phyloP scores from a whole-genome alignment of 2,797 vertebrate species.

The Cichlasoma orientale region DNA sequence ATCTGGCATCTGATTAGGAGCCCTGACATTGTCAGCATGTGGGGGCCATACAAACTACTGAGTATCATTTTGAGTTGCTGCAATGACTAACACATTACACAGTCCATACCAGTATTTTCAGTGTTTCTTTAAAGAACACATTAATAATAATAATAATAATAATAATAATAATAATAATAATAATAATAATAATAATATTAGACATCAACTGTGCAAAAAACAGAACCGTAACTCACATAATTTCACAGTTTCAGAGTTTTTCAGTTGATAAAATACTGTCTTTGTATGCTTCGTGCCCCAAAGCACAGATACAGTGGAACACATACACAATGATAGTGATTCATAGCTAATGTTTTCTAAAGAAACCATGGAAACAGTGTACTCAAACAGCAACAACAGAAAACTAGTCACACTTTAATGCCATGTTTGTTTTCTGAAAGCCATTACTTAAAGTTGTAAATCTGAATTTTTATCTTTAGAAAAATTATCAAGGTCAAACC shows the following conservation, averaged over 20 bases:
- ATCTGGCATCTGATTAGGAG: too few relatives aligned
- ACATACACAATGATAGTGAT: constrained; percentile 51
- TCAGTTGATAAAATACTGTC: constrained; percentile 18
- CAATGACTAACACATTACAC: too few relatives aligned
- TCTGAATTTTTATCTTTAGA: not conserved
- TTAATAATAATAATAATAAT: too few relatives aligned
- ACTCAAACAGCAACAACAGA: constrained; percentile 50
- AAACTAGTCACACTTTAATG: not conserved
- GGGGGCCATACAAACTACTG: too few relatives aligned
- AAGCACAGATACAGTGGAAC: constrained; percentile 8
- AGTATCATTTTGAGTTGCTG: too few relatives aligned
- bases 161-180: too few relatives aligned
- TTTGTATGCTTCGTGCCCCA: constrained; percentile 40
- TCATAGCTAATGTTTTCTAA: constrained; percentile 36
- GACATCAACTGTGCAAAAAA: constrained; percentile 5
- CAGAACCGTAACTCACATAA: not conserved
- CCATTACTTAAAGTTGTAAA: not conserved
- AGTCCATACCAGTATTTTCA: too few relatives aligned
- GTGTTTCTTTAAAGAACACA: too few relatives aligned
- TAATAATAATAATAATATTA: not conserved
- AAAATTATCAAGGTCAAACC: not conserved
- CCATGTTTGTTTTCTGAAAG: constrained; percentile 7
- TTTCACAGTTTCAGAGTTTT: constrained; percentile 2
- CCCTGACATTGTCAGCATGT: too few relatives aligned
- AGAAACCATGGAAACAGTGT: constrained; percentile 57